Evolutionary conservation across 2,113 vertebrate species (phyloP), one percentile per base, ranked within the genome.

Genomic region (Coturnix japonica): DNA sequence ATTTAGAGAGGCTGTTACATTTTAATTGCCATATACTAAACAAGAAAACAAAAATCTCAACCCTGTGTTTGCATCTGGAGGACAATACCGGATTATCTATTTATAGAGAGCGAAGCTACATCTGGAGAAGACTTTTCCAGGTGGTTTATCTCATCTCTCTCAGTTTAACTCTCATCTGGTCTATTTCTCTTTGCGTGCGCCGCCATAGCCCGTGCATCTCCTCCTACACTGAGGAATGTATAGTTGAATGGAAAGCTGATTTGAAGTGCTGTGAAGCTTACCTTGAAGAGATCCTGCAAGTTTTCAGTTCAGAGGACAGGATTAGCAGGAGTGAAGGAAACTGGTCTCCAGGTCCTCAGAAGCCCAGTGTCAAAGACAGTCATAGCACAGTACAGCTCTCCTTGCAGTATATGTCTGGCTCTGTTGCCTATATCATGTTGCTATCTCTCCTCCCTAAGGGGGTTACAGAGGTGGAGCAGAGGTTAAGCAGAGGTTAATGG

Each of bases 1-100:
- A 85, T 63, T 94, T 91, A 47, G 81, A 87, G 79, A 89, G 85
- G 71, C 74, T 94, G 81, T 95, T 95, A 64, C 11, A 26, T 91
- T 95, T 95, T 94, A 96, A 95, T 96, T 96, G 85, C 67, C 85
- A 96, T 90, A 49, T 81, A 43, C 51, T 71, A 87, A 87, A 83
- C 79, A 90, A 71, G 76, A 83, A 83, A 87, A 74, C 76, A 90
- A 53, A 73, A 81, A 69, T 22, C 81, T 84, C 49, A 53, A 28
- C 26, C 86, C 87, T 7, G 6, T 31, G 46, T 82, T 87, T 93
- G 79, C 84, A 75, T 93, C 75, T 77, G 94, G 89, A 94, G 75
- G 89, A 94, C 71, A 67, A 79, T 53, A 64, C 75, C 37, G 87
- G 61, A 82, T 41, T 77, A 71, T 76, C 75, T 95, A 21, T 95